A percentile compares a stretch with the other conserved stretches of the same genome.
Conservation (phyloP, 1,140 invertebrate genomes). For the Patella vulgata region DNA sequence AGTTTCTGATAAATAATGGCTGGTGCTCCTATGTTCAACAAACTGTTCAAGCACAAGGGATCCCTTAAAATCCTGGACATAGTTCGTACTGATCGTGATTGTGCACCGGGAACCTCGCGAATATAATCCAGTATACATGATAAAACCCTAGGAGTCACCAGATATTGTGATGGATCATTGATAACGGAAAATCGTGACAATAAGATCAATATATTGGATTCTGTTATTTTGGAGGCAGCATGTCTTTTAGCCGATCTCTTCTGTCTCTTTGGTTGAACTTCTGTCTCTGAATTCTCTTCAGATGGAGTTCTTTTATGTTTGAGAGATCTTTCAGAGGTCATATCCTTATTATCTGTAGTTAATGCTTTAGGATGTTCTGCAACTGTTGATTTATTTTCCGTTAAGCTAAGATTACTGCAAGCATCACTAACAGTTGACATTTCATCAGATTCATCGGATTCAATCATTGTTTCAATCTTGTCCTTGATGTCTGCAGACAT, state of each 20-base stretch:
- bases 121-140: conserved; percentile 40
- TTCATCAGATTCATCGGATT: neutral
- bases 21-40: conserved; percentile 28
- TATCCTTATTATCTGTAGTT: neutral
- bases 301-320: neutral
- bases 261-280: neutral
- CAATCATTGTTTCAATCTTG: neutral
- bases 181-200: conserved; percentile 48
- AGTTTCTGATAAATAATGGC: conserved; percentile 30
- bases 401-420: neutral
- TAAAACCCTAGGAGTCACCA: conserved; percentile 27
- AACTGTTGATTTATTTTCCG: neutral
- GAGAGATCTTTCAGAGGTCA: neutral
- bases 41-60: conserved; percentile 31
- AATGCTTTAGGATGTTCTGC: neutral
- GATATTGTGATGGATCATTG: conserved; percentile 36
- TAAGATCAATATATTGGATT: conserved; percentile 48
- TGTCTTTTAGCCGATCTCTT: conserved; percentile 2
- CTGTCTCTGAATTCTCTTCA: neutral
- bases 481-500: too few species aligned
- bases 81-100: conserved; percentile 28
- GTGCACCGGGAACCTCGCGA: conserved; percentile 15
- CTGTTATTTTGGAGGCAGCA: conserved; percentile 13
- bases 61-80: conserved; percentile 36
- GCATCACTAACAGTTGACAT: neutral